Base-by-base conservation (phyloP, 2,113 vertebrate genomes). In the Psilopogon haemacephalus region DNA sequence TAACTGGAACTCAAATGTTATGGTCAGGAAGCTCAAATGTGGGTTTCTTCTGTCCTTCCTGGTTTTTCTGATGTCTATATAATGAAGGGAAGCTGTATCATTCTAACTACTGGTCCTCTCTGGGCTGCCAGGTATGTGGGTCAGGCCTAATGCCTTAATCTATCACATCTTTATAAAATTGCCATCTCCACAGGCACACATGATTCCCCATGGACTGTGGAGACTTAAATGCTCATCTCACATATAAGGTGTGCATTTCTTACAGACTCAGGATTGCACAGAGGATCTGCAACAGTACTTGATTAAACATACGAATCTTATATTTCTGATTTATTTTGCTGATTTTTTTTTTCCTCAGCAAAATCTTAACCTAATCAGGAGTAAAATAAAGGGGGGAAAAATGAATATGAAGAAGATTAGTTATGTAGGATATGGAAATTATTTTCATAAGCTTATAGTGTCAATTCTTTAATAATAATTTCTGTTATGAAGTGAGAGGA, bases 181-280 rank as follows among this genome's bases (percentile, higher is more conserved):
- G 5, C 21, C 35, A 73, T 56, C 23, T 60, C 8, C n/a, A 4
- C 24, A 21, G 33, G 14, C 37, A 60, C 0, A 0, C 2, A 3
- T 33, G 15, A 19, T 81, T 60, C 35, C 35, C 56, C 0, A 1
- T 15, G 32, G 68, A 38, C 81, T 73, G 38, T 42, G 63, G 14
- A 82, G 32, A 67, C 37, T 60, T 67, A 73, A 79, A 21, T 19
- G 58, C 12, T 27, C 40, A 35, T 54, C n/a, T 93, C 55, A 40
- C 28, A 20, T 38, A 23, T 48, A 44, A 69, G 17, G 56, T 33
- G 13, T 48, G 26, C 33, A 33, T 2, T 37, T 11, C 15, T 73
- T 70, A 20, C 28, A 82, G 16, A 46, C 27, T 76, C 37, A 63
- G 21, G 26, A 35, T 19, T 69, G 21, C 1, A 5, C 9, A 69